A percentile compares a stretch with the other conserved stretches of the same genome.
phyloP scores from a whole-genome alignment of 2,113 vertebrate genomes.

The Callospermophilus lateralis region DNA sequence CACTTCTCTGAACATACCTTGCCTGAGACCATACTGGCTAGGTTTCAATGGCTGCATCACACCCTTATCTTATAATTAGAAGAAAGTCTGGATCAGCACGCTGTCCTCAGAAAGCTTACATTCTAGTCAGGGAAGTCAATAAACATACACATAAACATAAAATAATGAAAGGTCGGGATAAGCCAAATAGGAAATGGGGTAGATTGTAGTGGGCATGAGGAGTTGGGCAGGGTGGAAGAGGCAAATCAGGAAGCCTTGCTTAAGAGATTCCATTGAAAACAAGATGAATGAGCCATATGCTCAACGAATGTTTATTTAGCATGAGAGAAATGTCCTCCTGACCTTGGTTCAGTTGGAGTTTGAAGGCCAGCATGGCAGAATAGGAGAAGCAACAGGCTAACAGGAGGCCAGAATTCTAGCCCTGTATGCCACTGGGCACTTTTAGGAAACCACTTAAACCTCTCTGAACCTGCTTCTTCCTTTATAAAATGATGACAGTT shows the following conservation, averaged over 20 bases:
- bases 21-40: not conserved
- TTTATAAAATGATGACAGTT: slow-evolving; percentile 25
- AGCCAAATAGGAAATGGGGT: not conserved
- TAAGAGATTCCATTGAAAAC: not conserved
- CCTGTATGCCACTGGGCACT: not conserved
- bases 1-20: not conserved
- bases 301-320: not conserved
- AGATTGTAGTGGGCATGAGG: not conserved
- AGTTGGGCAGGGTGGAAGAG: not conserved
- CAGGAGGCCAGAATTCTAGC: not conserved
- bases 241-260: not conserved
- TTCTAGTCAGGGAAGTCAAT: not conserved
- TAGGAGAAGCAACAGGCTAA: not conserved
- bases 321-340: not conserved
- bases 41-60: not conserved
- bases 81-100: not conserved
- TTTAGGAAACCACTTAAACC: not conserved
- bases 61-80: not conserved
- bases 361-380: not conserved
- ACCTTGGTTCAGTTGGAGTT: not conserved
- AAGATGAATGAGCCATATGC: slow-evolving; percentile 3
- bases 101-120: not conserved
- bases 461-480: slow-evolving; percentile 40
- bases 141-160: not conserved
- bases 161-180: not conserved